Conservation (phyloP, 2,113 vertebrate species). For the Colinus virginianus region DNA sequence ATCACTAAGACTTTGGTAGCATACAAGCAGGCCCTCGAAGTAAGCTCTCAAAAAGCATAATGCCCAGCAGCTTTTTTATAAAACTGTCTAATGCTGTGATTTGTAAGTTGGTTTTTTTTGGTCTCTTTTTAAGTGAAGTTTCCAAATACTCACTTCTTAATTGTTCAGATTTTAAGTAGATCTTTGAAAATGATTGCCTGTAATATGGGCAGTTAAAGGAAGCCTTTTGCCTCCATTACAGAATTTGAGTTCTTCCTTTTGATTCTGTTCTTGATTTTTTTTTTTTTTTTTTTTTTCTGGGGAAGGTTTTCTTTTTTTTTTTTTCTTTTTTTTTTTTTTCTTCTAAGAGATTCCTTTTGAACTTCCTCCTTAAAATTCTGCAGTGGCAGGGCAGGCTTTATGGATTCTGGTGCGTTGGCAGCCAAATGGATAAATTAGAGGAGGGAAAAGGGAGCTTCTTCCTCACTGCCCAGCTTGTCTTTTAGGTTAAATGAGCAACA, state of each 20-base stretch:
- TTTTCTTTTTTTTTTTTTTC: too few relatives aligned
- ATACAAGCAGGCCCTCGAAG: neutral
- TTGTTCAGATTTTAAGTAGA: neutral
- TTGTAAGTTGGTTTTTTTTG: neutral
- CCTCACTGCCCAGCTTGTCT: neutral
- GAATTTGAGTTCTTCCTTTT: rapidly evolving
- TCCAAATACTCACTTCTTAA: neutral
- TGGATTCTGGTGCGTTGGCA: neutral
- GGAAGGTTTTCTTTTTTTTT: neutral
- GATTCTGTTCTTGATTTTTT: neutral
- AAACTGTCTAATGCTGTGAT: neutral
- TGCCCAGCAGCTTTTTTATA: neutral
- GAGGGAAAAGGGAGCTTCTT: neutral
- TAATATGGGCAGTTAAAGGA: neutral
- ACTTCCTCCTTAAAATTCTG: neutral
- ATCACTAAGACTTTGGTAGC: neutral
- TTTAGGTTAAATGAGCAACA: neutral
- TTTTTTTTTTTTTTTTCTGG: neutral
- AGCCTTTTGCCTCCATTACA: neutral
- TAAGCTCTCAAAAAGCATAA: neutral
- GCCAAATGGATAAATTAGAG: neutral
- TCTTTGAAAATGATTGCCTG: neutral
- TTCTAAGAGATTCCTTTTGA: neutral
- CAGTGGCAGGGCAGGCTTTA: neutral
- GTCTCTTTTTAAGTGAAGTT: neutral